phyloP scores from a whole-genome alignment of 1,140 invertebrate species.

The Drosophila repletoides region DNA sequence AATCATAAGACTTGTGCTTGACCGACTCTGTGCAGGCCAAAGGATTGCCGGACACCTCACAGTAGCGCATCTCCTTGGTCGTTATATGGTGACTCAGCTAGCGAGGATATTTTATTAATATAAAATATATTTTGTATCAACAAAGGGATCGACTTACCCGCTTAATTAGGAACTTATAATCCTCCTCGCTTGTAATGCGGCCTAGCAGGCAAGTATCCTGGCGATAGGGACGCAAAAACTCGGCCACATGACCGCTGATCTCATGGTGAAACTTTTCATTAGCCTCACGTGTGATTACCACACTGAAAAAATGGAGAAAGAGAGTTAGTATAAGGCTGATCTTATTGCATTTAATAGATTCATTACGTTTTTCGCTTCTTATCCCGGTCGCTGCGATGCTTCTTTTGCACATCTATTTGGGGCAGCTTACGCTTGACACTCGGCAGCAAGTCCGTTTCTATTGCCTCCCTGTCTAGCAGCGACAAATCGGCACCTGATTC shows the following conservation, averaged over 20 bases:
- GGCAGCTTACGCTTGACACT: conserved; percentile 49
- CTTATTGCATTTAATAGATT: too few relatives aligned
- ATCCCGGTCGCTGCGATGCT: conserved; percentile 41
- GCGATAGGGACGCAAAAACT: conserved; percentile 94
- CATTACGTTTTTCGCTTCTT: conserved; percentile 57
- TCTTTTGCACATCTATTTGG: conserved; percentile 24
- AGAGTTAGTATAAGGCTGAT: not conserved
- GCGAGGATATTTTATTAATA: not conserved
- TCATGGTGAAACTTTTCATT: conserved; percentile 94
- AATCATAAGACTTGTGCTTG: conserved; percentile 96
- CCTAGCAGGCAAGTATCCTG: conserved; percentile 91
- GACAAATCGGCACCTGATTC: conserved; percentile 46
- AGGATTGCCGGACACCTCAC: conserved; percentile 89
- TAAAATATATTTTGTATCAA: not conserved
- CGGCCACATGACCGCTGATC: conserved; percentile 95
- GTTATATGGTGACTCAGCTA: conserved; percentile 98
- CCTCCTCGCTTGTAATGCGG: conserved; percentile 93
- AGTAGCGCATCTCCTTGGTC: conserved; percentile 97
- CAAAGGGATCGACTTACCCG: too few relatives aligned
- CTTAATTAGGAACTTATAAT: conserved; percentile 97
- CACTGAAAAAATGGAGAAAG: not conserved
- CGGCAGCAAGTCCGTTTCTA: not conserved
- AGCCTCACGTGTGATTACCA: conserved; percentile 47
- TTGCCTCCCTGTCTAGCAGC: too few relatives aligned
- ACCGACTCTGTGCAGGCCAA: conserved; percentile 96